Conservation (phyloP, 2,113 vertebrate genomes). For the Gallinago jamesoni region DNA sequence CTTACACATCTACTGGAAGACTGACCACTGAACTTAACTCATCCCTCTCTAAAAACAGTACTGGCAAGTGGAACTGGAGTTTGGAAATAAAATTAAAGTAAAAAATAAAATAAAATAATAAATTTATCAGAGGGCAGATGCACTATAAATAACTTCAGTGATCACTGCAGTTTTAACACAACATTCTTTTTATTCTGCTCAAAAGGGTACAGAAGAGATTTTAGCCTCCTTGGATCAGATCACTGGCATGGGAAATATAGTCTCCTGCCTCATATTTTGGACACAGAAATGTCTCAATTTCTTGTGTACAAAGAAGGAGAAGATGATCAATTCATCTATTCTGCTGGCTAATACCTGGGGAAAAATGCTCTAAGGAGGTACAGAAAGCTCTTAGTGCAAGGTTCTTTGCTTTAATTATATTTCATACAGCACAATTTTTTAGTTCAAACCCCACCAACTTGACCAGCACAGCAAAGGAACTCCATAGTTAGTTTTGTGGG, state of each 20-base stretch:
- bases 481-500: neutral
- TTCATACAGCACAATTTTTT: neutral
- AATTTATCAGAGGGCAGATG: neutral
- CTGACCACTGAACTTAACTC: neutral
- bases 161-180: neutral
- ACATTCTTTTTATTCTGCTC: slow-evolving; percentile 4
- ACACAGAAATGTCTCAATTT: neutral
- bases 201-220: neutral
- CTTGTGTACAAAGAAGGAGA: neutral
- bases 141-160: neutral
- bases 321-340: neutral
- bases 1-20: neutral
- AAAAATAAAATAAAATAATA: neutral
- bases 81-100: neutral
- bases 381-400: neutral
- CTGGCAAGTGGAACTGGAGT: neutral
- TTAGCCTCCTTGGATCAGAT: neutral
- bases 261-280: neutral
- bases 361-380: neutral
- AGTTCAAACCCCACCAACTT: neutral
- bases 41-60: neutral
- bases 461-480: neutral
- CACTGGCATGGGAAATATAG: neutral
- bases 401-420: neutral
- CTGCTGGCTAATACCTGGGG: neutral